phyloP scores from a whole-genome alignment of 1,140 invertebrate species.

The Palaemon carinicauda region DNA sequence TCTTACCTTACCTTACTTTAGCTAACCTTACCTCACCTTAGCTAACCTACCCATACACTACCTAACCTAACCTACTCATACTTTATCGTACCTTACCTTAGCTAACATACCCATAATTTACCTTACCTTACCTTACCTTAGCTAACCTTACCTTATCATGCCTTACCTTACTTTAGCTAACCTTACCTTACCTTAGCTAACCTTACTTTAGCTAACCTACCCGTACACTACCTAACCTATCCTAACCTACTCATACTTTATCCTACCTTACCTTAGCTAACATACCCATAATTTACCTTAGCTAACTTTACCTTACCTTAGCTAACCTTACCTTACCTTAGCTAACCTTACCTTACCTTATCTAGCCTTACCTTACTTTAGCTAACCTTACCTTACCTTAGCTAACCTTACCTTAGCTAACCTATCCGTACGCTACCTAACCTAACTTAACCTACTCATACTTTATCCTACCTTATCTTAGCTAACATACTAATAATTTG shows the following conservation, averaged over 20 bases:
- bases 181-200: neutral
- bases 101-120: too few relatives aligned
- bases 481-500: neutral
- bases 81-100: too few relatives aligned
- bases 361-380: neutral
- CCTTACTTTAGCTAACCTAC: neutral
- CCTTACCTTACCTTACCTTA: neutral
- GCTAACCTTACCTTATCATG: neutral
- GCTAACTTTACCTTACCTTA: neutral
- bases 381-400: neutral
- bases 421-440: neutral
- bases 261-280: too few relatives aligned
- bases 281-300: too few relatives aligned
- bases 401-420: neutral
- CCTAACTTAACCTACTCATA: too few relatives aligned
- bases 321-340: conserved; percentile 1
- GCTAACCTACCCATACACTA: neutral
- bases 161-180: neutral
- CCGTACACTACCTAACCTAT: too few relatives aligned
- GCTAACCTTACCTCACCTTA: neutral
- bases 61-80: neutral
- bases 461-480: too few relatives aligned
- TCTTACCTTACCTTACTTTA: neutral
- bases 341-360: neutral
- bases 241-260: too few relatives aligned